Evolutionary conservation across 2,888 invertebrate genomes (phyloP).

Genomic region (Xanthorhoe spadicearia): DNA sequence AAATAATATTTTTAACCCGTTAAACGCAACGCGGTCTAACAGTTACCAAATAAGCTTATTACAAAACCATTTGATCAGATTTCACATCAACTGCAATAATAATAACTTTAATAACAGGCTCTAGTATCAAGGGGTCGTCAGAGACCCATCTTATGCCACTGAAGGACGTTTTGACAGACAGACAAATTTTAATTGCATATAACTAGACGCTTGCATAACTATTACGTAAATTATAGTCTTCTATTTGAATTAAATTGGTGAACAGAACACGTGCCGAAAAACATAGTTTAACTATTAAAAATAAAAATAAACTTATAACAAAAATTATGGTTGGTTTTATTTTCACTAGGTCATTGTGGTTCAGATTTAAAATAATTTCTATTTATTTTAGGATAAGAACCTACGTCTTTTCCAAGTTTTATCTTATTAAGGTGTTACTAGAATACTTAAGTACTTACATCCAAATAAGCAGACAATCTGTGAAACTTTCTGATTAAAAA

Average conservation of each 20-base stretch:
- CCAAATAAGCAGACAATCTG: too few species aligned
- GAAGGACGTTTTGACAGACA: constrained; percentile 78
- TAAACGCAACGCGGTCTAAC: constrained; percentile 8
- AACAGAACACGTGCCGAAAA: background rate
- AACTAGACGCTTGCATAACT: constrained; percentile 37
- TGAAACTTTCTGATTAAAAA: too few species aligned
- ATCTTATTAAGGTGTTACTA: too few species aligned
- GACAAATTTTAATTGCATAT: constrained; percentile 75
- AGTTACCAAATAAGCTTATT: constrained; percentile 21
- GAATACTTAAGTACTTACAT: too few species aligned
- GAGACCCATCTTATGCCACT: constrained; percentile 69
- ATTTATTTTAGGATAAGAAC: too few species aligned
- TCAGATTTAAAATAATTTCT: too few species aligned
- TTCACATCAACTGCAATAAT: constrained; percentile 41
- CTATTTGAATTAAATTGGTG: background rate
- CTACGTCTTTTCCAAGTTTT: too few species aligned
- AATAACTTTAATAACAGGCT: constrained; percentile 66
- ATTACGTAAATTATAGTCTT: constrained; percentile 59
- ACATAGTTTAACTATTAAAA: background rate
- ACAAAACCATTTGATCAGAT: constrained; percentile 31
- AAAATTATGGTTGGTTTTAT: too few species aligned
- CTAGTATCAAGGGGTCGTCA: constrained; percentile 63
- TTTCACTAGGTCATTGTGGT: too few species aligned
- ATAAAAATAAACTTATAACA: too few species aligned
- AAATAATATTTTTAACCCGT: constrained; percentile 42